Conservation (phyloP, 1,140 invertebrate species). For the Oreohelix idahoensis region DNA sequence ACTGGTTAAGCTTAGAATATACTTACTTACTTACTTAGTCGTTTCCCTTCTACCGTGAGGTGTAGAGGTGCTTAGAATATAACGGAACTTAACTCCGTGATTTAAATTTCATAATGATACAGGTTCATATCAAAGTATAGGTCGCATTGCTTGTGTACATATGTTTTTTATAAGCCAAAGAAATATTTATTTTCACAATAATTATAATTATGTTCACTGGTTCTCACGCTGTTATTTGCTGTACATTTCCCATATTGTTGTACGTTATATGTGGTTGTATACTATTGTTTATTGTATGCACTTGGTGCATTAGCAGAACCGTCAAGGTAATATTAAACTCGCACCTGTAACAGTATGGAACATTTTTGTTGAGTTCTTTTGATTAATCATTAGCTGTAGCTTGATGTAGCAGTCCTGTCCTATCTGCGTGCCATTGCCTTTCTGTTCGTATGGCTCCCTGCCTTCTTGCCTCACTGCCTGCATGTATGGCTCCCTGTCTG, state of each 20-base stretch:
- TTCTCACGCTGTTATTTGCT: background rate
- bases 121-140: background rate
- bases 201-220: background rate
- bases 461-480: background rate
- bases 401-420: too few relatives aligned
- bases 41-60: too few relatives aligned
- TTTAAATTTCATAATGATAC: too few relatives aligned
- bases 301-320: background rate
- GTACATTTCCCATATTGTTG: background rate
- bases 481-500: background rate
- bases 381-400: too few relatives aligned
- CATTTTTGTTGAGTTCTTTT: background rate
- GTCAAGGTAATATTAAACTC: background rate
- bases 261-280: conserved; percentile 13
- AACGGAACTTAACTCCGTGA: too few relatives aligned
- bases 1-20: too few relatives aligned
- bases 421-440: too few relatives aligned
- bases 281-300: background rate
- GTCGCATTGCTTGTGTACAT: background rate
- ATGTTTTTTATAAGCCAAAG: conserved; percentile 8
- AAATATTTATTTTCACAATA: conserved; percentile 6
- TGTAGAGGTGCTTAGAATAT: too few relatives aligned
- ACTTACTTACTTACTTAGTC: too few relatives aligned
- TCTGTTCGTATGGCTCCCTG: too few relatives aligned
- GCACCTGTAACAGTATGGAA: conserved; percentile 2